Conservation (phyloP, 1,140 invertebrate genomes). For the Brachionus paranguensis region DNA sequence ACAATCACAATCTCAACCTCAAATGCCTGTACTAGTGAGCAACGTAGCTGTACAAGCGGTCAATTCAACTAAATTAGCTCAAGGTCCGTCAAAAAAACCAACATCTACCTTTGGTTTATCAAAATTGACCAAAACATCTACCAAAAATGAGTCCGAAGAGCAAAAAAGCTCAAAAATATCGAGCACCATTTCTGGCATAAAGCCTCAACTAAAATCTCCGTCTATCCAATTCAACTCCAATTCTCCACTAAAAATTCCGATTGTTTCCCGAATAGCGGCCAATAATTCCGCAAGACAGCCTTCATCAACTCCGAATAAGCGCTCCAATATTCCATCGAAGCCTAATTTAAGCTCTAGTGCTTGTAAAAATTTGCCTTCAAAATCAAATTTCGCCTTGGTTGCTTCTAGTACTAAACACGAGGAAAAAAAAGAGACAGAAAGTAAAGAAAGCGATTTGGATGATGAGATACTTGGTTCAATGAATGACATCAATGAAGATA, state of each 20-base stretch:
- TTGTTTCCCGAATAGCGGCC: background rate
- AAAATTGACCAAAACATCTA: constrained; percentile 7
- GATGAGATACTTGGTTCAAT: background rate
- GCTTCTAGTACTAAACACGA: background rate
- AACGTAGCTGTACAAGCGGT: background rate
- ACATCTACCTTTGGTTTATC: background rate
- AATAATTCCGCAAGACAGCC: background rate
- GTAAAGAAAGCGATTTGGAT: background rate
- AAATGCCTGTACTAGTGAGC: constrained; percentile 1
- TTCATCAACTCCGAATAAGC: background rate
- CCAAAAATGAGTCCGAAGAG: background rate
- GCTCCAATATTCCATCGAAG: background rate
- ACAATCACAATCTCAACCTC: constrained; percentile 19
- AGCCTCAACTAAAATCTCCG: background rate
- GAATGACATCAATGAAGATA: constrained; percentile 3
- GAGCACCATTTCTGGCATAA: background rate
- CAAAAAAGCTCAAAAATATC: background rate
- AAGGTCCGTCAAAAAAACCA: background rate
- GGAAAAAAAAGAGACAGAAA: background rate
- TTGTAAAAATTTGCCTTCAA: background rate
- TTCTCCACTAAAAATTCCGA: background rate
- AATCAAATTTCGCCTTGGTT: background rate
- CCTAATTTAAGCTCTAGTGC: background rate
- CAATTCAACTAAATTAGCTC: background rate
- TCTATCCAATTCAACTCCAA: constrained; percentile 12